Evolutionary conservation across 2,888 invertebrate genomes (phyloP), one percentile per base, ranked within the genome.

Genomic region (Spisula subtruncata): DNA sequence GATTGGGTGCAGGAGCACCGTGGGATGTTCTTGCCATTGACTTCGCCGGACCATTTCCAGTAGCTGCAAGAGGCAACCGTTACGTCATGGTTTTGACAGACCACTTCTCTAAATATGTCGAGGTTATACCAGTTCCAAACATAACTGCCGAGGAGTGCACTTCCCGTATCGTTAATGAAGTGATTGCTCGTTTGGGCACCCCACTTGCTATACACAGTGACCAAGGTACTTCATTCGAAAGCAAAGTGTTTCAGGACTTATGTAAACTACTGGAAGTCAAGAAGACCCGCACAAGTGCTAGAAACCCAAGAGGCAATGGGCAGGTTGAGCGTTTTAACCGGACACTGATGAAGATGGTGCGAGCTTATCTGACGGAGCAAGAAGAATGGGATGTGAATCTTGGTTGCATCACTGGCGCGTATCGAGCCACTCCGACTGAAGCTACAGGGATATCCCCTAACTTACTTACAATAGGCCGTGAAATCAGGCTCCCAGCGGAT

Each of bases 311-410:
- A 16, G 71, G 85, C 86, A 92, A 92, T 84, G 92, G 92, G 14
- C 89, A 90, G 75, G 71, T 83, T 16, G 90, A 92, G 75, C 87
- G 92, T 66, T 91, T 92, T 51, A 93, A 92, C 80, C 81, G 86
- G 35, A 92, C 89, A 14, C 81, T 92, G 32, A 18, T 90, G 2
- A 35, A 75, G 16, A 93, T 92, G 93, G 90, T 92, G 10, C 85
- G 79, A 86, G 87, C 91, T 16, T 93, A 91, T 86, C 54, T 92
- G 16, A n/a, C n/a, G 14, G 81, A n/a, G 10, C 54, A 54, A 20
- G 2, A 54, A 10, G 54, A 54, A 14, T 54, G 54, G 54, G 54
- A 54, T 20, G 14, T 54, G 12, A 54, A 54, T 1, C 54, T 54
- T 54, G 54, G 54, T 54, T 54, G 54, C 54, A 18, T 54, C 16